A percentile compares a stretch with the other conserved stretches of the same genome.
These are phyloP conservation scores for Triplophysa tibetana DNA, from an alignment of 2,113 vertebrate genomes.

Conservation along the genomic window DNA sequence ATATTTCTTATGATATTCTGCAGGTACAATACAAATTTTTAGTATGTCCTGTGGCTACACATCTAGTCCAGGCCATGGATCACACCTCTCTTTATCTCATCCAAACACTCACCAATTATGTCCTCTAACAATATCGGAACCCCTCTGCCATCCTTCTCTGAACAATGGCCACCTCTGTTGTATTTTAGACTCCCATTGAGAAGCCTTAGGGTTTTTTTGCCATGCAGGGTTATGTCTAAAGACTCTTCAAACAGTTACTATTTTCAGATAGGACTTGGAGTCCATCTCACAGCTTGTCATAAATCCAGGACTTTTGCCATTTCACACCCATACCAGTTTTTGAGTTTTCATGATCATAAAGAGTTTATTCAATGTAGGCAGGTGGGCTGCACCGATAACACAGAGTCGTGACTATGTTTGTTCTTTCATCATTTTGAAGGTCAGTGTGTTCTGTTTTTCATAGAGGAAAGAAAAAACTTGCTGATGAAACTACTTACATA, in stretches of 20 bases:
- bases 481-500: neutral
- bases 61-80: neutral
- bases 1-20: too few relatives aligned
- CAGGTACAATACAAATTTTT: neutral
- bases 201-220: conserved; percentile 6
- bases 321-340: neutral
- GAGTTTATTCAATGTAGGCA: neutral
- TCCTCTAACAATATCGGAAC: neutral
- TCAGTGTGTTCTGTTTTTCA: neutral
- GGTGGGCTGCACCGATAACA: neutral
- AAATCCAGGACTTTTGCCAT: neutral
- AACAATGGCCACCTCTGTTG: neutral
- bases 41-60: neutral
- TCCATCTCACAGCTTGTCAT: neutral
- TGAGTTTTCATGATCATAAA: neutral
- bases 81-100: conserved; percentile 19
- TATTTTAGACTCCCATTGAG: neutral
- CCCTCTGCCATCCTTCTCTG: neutral
- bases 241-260: conserved; percentile 9
- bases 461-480: too few relatives aligned
- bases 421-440: neutral
- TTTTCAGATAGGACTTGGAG: neutral
- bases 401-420: neutral
- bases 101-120: conserved; percentile 7
- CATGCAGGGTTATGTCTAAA: neutral